A percentile compares a stretch with the other conserved stretches of the same genome.
Conservation (phyloP, 2,888 invertebrate species). For the Ectropis crepuscularia region DNA sequence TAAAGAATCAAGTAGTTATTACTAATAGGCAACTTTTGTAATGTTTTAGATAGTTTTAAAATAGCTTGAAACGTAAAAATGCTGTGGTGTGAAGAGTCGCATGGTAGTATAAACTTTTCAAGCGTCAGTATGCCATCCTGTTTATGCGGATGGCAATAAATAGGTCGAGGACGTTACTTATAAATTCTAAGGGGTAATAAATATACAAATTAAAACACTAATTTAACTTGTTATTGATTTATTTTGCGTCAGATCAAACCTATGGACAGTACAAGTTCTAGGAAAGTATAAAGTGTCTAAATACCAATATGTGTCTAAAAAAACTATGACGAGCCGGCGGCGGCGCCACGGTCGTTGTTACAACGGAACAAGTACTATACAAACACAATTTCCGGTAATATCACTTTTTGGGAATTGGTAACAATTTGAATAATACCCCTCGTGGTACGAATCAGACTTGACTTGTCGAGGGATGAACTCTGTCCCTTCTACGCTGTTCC, state of each 20-base stretch:
- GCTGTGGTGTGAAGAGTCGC: too few relatives aligned
- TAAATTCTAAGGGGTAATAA: too few relatives aligned
- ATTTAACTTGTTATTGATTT: constrained; percentile 49
- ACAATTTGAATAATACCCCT: constrained; percentile 19
- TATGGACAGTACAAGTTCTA: constrained; percentile 38
- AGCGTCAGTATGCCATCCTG: too few relatives aligned
- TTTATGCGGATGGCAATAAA: too few relatives aligned
- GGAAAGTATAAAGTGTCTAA: constrained; percentile 26
- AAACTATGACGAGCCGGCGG: too few relatives aligned
- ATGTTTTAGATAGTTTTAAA: too few relatives aligned
- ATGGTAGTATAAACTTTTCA: too few relatives aligned
- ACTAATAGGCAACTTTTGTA: too few relatives aligned
- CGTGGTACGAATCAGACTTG: neutral
- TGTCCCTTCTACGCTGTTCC: too few relatives aligned
- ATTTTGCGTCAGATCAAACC: constrained; percentile 55
- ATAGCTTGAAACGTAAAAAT: too few relatives aligned
- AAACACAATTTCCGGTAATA: constrained; percentile 38
- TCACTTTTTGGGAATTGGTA: constrained; percentile 35
- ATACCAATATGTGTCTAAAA: constrained; percentile 3
- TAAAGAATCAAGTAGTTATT: too few relatives aligned
- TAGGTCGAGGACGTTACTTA: too few relatives aligned
- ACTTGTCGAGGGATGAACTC: neutral
- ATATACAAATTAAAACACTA: constrained; percentile 7
- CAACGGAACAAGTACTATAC: constrained; percentile 2
- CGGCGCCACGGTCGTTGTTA: neutral